Base-by-base conservation (phyloP, 2,888 invertebrate genomes). In the Heliconius erato region DNA sequence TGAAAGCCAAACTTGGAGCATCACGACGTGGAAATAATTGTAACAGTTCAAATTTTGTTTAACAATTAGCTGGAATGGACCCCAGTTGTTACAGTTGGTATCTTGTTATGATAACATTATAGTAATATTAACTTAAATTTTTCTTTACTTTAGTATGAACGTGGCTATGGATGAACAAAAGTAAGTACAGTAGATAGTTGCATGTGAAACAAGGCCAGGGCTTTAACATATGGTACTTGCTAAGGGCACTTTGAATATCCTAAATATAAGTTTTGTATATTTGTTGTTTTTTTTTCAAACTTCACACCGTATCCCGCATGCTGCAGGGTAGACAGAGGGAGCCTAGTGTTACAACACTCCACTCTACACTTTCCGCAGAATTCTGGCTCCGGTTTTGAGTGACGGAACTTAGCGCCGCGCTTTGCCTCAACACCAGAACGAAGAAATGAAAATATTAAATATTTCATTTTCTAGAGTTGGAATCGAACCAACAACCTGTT, bases 1-100 rank as follows among this genome's bases (percentile, higher is more conserved):
- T 85, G 88, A 86, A 83, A 72, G 44, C 32, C 79, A 77, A 83
- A 84, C 83, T 82, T 83, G 77, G 71, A 82, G 83, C 79, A 79
- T 83, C 76, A 82, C 71, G 82, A 84, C 49, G 54, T 72, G 69
- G 49, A 72, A 67, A 67, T 78, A 54, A 77, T 72, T 78, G 79
- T 49, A 63, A 65, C 59, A 79, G 82, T 82, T 82, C 65, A 76
- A 79, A 82, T 65, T 79, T 59, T 82, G 49, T 82, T 79, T 63
- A 74, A 63, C 72, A 84, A 74, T 84, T 81, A 67, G 72, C 49
- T 71, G n/a, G n/a, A 69, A 78, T 67, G 78, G 28, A 65, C 6
- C 26, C 28, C 40, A 28, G 26, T 78, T 78, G 78, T 78, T 78
- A 19, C n/a, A 40, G 63, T 49, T 78, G 40, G 67, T 67, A 44